Percentiles rank a stretch among this genome's conserved stretches.
Conservation (phyloP, 2,797 vertebrate genomes). For the Linurgus olivaceus region DNA sequence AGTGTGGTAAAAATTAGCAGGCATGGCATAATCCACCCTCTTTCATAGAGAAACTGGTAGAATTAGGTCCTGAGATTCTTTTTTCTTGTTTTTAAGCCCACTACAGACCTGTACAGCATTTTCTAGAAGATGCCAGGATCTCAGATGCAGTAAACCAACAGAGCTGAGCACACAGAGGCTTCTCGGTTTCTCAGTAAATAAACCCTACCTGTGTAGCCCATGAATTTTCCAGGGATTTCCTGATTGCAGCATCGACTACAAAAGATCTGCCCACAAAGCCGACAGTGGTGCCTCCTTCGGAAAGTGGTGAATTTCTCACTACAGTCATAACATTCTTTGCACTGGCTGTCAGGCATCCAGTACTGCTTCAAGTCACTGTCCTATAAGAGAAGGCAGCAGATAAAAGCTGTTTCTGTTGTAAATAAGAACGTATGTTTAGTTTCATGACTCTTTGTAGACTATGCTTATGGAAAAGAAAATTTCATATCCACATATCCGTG, state of each 20-base stretch:
- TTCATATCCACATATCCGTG: fast-evolving
- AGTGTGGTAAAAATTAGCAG: background rate
- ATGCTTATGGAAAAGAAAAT: background rate
- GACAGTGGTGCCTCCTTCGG: constrained; percentile 93
- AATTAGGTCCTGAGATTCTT: background rate
- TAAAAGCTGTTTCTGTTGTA: background rate
- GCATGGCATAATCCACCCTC: background rate
- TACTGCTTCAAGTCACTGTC: constrained; percentile 99
- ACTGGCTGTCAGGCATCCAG: constrained; percentile 99
- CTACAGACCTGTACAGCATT: background rate
- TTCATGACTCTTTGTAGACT: background rate
- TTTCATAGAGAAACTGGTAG: background rate
- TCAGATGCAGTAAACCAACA: background rate
- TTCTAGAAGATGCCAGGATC: background rate
- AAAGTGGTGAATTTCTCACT: constrained; percentile 99
- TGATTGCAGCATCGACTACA: constrained; percentile 99
- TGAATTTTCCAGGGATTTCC: constrained; percentile 98
- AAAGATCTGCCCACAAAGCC: constrained; percentile 97
- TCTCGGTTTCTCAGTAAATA: background rate
- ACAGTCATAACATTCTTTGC: constrained; percentile 98
- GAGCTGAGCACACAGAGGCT: background rate
- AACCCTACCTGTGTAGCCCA: constrained; percentile 93
- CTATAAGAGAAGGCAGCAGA: constrained; percentile 64
- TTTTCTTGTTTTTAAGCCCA: background rate
- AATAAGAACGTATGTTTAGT: background rate